These are phyloP conservation scores for Ivindomyrus marchei DNA, from an alignment of 2,113 vertebrate genomes.

Conservation along the genomic window DNA sequence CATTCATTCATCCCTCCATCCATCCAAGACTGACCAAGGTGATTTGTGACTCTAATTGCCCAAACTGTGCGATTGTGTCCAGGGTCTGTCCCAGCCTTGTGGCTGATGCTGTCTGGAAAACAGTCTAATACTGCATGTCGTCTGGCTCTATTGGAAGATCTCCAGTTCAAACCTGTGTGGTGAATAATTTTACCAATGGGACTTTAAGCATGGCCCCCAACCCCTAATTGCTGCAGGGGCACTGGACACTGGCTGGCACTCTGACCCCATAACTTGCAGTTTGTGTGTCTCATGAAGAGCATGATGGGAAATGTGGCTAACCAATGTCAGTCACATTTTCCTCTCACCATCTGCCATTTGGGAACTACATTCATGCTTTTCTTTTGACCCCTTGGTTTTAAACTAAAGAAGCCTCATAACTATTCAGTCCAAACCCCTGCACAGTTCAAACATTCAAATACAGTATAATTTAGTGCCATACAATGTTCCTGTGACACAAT, in stretches of 20 bases:
- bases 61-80: background rate
- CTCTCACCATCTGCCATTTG: background rate
- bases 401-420: background rate
- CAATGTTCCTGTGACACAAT: background rate
- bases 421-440: background rate
- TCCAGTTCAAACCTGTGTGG: background rate
- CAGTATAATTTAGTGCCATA: background rate
- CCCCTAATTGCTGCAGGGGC: background rate
- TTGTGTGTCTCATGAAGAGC: background rate
- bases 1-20: background rate
- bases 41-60: background rate
- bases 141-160: background rate
- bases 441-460: background rate
- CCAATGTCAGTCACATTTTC: background rate
- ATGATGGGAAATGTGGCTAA: background rate
- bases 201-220: background rate
- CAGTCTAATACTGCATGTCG: background rate
- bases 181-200: background rate
- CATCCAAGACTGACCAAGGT: background rate
- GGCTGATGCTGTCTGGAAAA: background rate
- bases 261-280: background rate
- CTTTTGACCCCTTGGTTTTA: background rate
- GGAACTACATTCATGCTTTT: background rate
- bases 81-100: background rate
- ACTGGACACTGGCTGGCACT: background rate